A percentile compares a stretch with the other conserved stretches of the same genome.
phyloP scores from a whole-genome alignment of 1,140 invertebrate genomes.

The Radopholus similis region DNA sequence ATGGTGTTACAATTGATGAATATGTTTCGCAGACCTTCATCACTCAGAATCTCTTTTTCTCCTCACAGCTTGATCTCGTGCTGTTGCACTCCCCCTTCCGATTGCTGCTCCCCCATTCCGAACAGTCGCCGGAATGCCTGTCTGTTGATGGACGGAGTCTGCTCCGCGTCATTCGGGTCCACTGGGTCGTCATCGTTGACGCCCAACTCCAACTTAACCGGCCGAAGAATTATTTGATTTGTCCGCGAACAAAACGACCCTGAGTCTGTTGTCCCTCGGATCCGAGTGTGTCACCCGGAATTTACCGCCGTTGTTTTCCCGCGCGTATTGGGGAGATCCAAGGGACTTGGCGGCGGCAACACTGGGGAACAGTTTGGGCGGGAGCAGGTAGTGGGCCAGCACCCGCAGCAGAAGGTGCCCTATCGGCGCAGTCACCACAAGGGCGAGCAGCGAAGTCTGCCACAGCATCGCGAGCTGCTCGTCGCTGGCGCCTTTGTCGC shows the following conservation, averaged over 20 bases:
- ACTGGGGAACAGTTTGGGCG: not conserved
- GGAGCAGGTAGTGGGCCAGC: not conserved
- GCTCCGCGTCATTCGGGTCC: no score
- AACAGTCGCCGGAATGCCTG: no score
- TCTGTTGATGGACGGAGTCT: no score
- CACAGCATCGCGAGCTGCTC: constrained; percentile 24
- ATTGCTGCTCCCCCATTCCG: no score
- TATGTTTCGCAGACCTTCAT: no score
- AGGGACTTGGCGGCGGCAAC: not conserved
- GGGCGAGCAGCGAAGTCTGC: constrained; percentile 18
- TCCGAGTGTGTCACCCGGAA: not conserved
- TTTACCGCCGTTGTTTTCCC: constrained; percentile 9
- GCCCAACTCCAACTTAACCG: constrained; percentile 23
- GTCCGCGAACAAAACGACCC: constrained; percentile 12
- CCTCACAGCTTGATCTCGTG: no score
- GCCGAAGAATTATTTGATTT: constrained; percentile 3
- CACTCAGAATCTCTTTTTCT: no score
- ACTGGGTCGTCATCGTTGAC: constrained; percentile 14
- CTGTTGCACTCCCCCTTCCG: no score
- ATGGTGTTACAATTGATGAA: no score
- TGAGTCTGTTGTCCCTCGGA: constrained; percentile 30
- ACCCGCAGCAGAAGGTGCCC: constrained; percentile 37
- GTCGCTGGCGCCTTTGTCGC: not conserved
- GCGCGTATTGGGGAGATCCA: not conserved
- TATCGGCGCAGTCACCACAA: constrained; percentile 46